phyloP scores from a whole-genome alignment of 1,140 invertebrate genomes.

The Psilanteris sp. region DNA sequence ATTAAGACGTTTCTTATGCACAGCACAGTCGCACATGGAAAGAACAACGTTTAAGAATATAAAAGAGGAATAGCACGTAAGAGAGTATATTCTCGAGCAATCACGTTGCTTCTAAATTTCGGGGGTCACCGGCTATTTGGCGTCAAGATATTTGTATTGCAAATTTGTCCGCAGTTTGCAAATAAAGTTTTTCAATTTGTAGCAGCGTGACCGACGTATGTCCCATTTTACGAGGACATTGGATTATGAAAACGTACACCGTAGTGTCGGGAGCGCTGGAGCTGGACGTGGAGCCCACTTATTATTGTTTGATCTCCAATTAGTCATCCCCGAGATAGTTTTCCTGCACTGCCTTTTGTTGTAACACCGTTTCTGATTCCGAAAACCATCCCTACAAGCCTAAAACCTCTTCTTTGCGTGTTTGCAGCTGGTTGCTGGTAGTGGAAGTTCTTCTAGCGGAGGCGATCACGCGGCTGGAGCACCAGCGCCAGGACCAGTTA shows the following conservation, averaged over 20 bases:
- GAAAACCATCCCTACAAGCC: conserved; percentile 17
- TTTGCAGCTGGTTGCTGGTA: conserved; percentile 86
- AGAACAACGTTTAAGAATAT: conserved; percentile 1
- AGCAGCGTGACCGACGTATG: conserved; percentile 71
- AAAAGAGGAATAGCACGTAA: conserved; percentile 11
- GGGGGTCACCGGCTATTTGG: not conserved
- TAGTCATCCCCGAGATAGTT: conserved; percentile 61
- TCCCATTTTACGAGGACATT: conserved; percentile 48
- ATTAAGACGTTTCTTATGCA: conserved; percentile 28
- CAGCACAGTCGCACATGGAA: conserved; percentile 23
- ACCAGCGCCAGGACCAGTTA: conserved; percentile 81
- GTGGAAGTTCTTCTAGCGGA: conserved; percentile 79
- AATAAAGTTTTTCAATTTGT: conserved; percentile 49
- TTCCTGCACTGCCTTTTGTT: conserved; percentile 66
- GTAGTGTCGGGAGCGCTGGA: conserved; percentile 80
- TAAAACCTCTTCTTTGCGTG: conserved; percentile 32
- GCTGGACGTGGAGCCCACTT: conserved; percentile 75
- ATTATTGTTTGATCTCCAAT: conserved; percentile 64
- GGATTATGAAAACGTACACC: conserved; percentile 67
- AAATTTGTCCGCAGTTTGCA: conserved; percentile 3
- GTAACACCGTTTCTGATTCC: conserved; percentile 38
- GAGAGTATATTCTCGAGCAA: conserved; percentile 10
- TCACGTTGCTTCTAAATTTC: conserved; percentile 13
- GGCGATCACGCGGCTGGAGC: conserved; percentile 81
- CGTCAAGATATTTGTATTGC: conserved; percentile 1